Conservation (phyloP, 2,113 vertebrate species). For the Oophaga pumilio region DNA sequence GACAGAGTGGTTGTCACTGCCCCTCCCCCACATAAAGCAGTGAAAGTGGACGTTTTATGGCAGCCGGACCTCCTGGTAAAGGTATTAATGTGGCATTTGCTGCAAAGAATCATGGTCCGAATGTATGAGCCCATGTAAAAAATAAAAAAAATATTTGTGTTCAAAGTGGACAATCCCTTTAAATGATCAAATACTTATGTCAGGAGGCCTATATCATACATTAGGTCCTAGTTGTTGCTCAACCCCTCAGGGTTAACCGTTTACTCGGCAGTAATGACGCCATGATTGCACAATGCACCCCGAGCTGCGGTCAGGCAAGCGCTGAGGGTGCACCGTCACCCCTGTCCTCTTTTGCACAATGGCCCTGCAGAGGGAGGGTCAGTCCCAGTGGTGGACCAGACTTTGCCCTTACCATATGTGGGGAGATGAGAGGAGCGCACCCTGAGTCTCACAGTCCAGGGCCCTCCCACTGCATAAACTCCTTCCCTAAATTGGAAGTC, state of each 20-base stretch:
- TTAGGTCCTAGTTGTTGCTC: neutral
- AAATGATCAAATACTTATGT: neutral
- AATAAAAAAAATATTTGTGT: no score
- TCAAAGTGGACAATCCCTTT: neutral
- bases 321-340: neutral
- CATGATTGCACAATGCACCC: neutral
- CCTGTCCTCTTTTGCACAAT: slow-evolving; percentile 19
- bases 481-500: slow-evolving; percentile 54
- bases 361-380: slow-evolving; percentile 10
- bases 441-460: slow-evolving; percentile 7
- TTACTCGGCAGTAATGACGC: no score
- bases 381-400: slow-evolving; percentile 18
- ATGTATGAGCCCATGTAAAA: no score
- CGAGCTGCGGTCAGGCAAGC: neutral
- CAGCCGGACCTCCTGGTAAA: no score
- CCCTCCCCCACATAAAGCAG: no score
- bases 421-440: slow-evolving; percentile 11
- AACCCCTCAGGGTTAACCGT: neutral
- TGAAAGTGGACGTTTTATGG: no score
- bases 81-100: no score
- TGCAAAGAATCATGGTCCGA: no score
- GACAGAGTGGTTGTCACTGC: no score
- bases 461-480: slow-evolving; percentile 38
- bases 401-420: slow-evolving; percentile 33
- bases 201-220: neutral